Conservation (phyloP, 2,113 vertebrate species). For the Hystrix cristata region DNA sequence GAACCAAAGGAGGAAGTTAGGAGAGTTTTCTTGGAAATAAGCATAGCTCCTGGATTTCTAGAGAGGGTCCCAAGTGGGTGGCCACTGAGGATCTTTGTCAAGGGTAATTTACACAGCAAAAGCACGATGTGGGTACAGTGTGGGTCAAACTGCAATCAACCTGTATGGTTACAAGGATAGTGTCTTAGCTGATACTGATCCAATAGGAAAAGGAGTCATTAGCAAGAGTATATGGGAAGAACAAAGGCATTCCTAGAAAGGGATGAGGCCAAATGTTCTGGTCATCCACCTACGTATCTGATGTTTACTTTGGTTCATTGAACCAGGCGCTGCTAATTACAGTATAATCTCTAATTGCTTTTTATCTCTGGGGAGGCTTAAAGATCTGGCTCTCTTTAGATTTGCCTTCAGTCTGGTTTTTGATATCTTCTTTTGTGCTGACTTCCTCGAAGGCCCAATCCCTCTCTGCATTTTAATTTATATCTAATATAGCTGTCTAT, state of each 20-base stretch:
- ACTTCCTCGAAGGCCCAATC: not conserved
- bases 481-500: not conserved
- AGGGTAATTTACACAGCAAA: not conserved
- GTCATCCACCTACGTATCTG: no score
- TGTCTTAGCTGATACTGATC: not conserved
- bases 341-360: no score
- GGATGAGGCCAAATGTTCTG: no score
- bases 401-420: no score
- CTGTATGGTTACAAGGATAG: not conserved
- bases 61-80: not conserved
- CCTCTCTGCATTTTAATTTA: not conserved
- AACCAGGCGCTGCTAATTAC: no score
- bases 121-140: not conserved
- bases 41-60: not conserved
- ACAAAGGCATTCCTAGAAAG: no score
- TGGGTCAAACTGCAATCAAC: not conserved
- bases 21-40: not conserved
- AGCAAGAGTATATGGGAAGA: not conserved
- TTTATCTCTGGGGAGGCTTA: no score
- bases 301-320: no score
- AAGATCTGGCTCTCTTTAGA: no score
- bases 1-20: not conserved
- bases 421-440: no score
- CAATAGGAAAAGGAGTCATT: not conserved
- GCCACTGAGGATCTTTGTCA: not conserved